Evolutionary conservation across 2,888 invertebrate genomes (phyloP), one percentile per base, ranked within the genome.

Genomic region (Harpagoxenus sublaevis): DNA sequence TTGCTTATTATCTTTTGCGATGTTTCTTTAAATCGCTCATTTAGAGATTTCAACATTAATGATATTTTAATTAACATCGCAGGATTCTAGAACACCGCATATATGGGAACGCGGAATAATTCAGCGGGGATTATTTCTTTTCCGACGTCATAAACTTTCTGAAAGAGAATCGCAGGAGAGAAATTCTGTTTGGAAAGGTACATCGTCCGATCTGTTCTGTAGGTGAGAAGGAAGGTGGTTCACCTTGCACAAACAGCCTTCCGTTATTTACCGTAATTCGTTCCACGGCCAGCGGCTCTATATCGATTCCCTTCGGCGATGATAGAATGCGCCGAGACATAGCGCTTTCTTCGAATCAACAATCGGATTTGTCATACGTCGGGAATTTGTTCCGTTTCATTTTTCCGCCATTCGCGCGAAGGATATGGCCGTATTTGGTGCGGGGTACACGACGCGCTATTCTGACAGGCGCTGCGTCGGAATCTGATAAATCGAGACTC

Each of bases 161-260:
- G 73, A 79, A 39, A 48, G 57, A 71, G 79, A 81, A 60, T 48
- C 71, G 73, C 65, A 62, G 48, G 66, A 86, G 86, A 86, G 86
- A 86, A 86, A 86, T 86, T 86, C 73, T 53, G 79, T 57, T 70
- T 74, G 57, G 65, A 74, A 62, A 77, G 85, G 57, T 53, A 73
- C 63, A 70, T 48, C 70, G 42, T 71, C n/a, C 45, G 45, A 48
- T 79, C 28, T 60, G 68, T 71, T 79, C 62, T 57, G 53, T 75
- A 75, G 79, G 62, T 78, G 79, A 83, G 75, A 83, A 84, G 83
- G 82, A 86, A 90, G 88, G 89, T 85, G 77, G 90, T 88, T 90
- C 87, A 88, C 90, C 90, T 90, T 90, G 90, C 82, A 68, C 70
- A 35, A 66, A 62, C 83, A 90, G 83, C 84, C 86, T 85, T 87